phyloP scores from a whole-genome alignment of 2,113 vertebrate species.

The Brachypodius melanocephalos region DNA sequence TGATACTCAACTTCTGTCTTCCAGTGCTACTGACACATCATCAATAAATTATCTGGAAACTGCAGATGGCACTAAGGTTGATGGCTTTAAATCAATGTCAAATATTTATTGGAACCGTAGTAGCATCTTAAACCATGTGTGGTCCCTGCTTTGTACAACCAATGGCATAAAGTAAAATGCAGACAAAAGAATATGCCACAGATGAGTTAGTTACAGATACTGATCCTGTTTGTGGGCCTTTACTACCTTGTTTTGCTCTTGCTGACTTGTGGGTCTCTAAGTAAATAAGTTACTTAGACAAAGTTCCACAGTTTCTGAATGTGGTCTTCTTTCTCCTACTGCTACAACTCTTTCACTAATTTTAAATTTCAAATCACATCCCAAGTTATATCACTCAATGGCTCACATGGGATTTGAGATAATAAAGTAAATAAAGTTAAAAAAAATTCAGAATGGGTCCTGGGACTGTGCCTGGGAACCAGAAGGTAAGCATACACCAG shows the following conservation, averaged over 20 bases:
- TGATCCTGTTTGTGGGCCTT: not conserved
- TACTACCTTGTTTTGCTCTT: not conserved
- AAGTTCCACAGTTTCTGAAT: not conserved
- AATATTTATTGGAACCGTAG: not conserved
- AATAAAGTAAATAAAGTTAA: not conserved
- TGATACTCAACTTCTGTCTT: not conserved
- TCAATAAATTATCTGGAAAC: not conserved
- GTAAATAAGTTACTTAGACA: not conserved
- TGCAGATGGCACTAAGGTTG: not conserved
- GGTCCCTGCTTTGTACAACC: not conserved
- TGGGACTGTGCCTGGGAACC: not conserved
- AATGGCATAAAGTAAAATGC: not conserved
- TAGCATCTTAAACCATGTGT: not conserved
- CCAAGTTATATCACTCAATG: not conserved
- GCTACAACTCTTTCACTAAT: not conserved
- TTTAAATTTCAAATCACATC: not conserved
- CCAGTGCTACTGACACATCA: not conserved
- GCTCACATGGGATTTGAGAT: not conserved
- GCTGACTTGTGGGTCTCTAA: not conserved
- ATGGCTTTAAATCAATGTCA: not conserved
- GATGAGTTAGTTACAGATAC: not conserved
- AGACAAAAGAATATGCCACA: not conserved
- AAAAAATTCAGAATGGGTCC: not conserved
- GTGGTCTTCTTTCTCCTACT: not conserved
- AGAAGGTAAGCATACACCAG: not conserved